Evolutionary conservation across 1,140 invertebrate genomes (phyloP), one percentile per base, ranked within the genome.

Genomic region (Tetragonula clypearis): DNA sequence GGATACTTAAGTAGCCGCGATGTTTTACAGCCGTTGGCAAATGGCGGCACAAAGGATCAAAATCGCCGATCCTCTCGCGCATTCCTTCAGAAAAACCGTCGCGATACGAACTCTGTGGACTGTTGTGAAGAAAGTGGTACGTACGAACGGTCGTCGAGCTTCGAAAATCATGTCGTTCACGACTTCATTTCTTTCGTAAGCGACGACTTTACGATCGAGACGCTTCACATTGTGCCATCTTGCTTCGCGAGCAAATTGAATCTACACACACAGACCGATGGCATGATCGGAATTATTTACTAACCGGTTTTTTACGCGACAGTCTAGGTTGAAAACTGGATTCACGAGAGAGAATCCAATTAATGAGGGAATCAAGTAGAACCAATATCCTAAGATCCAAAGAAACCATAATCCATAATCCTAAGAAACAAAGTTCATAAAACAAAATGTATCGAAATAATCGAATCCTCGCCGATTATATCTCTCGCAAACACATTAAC

Each of bases 41-140:
- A 58, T 26, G 19, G 53, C 49, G n/a, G 23, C 66, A 15, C 17
- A 19, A 55, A 19, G 12, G 74, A 78, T 77, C 73, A 60, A 35
- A 69, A 88, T 78, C 77, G 77, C 15, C 87, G 78, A 83, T 83
- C 60, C 79, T 60, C 72, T 86, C 75, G n/a, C 79, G 62, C 62
- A 56, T 69, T 41, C 19, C 82, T 17, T 41, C 58, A 56, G 30
- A 71, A 69, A 53, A 17, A 49, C 41, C 72, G 4, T 35, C 21
- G 62, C 86, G 80, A 78, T 35, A 74, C 66, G 41, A 11, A 6
- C 11, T 30, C 0, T 17, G 15, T 49, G 35, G 69, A n/a, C 5
- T 49, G 0, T 49, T 49, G 0, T 49, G 41, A 49, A 49, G 8
- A 8, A 49, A 49, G 71, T 72, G 66, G 83, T 23, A n/a, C 66